phyloP scores from a whole-genome alignment of 2,113 vertebrate species.

The Lepidothrix coronata region DNA sequence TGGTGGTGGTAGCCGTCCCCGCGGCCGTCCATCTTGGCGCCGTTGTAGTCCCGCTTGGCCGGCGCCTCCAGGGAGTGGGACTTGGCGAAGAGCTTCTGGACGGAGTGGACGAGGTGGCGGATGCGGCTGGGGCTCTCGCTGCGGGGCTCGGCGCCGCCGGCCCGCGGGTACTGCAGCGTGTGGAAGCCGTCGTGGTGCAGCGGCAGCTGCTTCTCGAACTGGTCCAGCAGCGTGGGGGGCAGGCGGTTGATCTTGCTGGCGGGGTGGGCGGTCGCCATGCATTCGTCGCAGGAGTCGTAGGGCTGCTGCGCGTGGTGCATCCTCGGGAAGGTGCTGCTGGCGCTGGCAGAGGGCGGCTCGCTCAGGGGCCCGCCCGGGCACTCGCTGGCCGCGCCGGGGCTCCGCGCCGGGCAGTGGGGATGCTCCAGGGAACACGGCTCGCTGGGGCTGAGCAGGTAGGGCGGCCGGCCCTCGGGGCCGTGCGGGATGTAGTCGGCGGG shows the following conservation, averaged over 20 bases:
- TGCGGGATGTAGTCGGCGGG: conserved; percentile 79
- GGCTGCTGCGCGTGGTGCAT: conserved; percentile 88
- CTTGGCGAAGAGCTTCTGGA: conserved; percentile 98
- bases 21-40: conserved; percentile 87
- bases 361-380: conserved; percentile 76
- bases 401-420: conserved; percentile 82
- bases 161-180: conserved; percentile 94
- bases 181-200: conserved; percentile 98
- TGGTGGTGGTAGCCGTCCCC: conserved; percentile 83
- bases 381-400: conserved; percentile 66
- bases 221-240: conserved; percentile 91
- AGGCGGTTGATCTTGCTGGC: conserved; percentile 92
- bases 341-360: conserved; percentile 81
- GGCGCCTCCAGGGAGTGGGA: conserved; percentile 96
- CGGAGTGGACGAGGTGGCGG: conserved; percentile 96
- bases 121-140: conserved; percentile 98
- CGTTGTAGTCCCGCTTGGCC: conserved; percentile 92
- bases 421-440: conserved; percentile 84
- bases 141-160: conserved; percentile 85
- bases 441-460: conserved; percentile 79
- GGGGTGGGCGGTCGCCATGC: conserved; percentile 81
- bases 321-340: conserved; percentile 94
- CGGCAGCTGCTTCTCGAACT: conserved; percentile 96
- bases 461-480: conserved; percentile 65
- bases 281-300: conserved; percentile 96